Base-by-base conservation (phyloP, 2,797 vertebrate genomes). In the Enteromius paludinosus region DNA sequence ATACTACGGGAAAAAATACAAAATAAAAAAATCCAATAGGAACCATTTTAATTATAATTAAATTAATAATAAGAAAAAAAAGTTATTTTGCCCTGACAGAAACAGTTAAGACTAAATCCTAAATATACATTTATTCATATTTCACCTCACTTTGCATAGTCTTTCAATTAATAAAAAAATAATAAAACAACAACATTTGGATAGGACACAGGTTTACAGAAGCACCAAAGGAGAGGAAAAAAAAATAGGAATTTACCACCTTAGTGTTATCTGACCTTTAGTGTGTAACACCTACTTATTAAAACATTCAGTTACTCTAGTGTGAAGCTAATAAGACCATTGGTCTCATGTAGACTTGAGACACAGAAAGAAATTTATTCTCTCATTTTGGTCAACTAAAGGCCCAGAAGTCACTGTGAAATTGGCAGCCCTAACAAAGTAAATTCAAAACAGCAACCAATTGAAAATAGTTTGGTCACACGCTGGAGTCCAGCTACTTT, bases 261-360 rank as follows among this genome's bases (percentile, higher is more conserved):
- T 49, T 35, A 30, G 52, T 33, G 23, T 38, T 9, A 73, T 68
- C 35, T 62, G n/a, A 65, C 61, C 79, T 52, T 56, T 49, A 61
- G 23, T 17, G 64, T 35, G 49, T 83, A 78, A 43, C 85, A 81
- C 80, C 30, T 52, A 86, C 68, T 66, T 81, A 14, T 11, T 77
- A 82, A 83, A 85, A 66, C 15, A 38, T 70, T 78, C 66, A 68
- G 18, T 33, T 33, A 49, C 45, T 49, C 35, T 10, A 20, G 3
- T 72, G 10, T 49, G 54, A 28, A 45, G 5, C 68, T 49, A 71
- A 71, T 49, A 71, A 71, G 15, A 73, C 28, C 18, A 54, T n/a
- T 11, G 30, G 10, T 38, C 12, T 64, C 11, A 81, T 38, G 43
- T 72, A n/a, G 23, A 56, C 64, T 25, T 3, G 7, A 73, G 20